These are phyloP conservation scores for Alligator sinensis DNA, from an alignment of 2,113 vertebrate species.

Conservation along the genomic window DNA sequence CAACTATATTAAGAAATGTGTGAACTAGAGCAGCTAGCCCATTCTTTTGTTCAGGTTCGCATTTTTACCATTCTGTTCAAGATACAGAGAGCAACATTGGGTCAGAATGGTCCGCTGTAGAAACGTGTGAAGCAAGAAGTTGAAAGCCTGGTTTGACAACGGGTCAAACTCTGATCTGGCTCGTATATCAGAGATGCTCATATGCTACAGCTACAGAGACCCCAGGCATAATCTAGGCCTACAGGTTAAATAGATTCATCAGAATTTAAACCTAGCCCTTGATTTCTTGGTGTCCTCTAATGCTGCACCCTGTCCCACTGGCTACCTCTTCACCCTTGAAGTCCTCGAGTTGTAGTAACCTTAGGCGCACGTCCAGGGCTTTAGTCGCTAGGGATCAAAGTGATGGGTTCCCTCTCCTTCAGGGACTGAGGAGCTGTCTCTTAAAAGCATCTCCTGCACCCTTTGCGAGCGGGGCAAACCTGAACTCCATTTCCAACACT, in stretches of 20 bases:
- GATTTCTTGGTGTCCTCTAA: not conserved
- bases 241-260: not conserved
- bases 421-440: not conserved
- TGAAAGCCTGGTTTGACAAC: not conserved
- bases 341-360: not conserved
- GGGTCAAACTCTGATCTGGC: not conserved
- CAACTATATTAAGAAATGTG: not conserved
- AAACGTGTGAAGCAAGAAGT: not conserved
- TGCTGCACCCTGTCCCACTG: not conserved
- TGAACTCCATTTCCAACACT: not conserved
- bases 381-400: not conserved
- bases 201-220: not conserved
- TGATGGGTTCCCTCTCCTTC: not conserved
- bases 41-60: not conserved
- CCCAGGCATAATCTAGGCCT: not conserved
- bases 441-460: not conserved
- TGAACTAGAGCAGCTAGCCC: not conserved
- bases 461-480: not conserved
- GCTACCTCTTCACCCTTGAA: not conserved
- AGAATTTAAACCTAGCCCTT: not conserved
- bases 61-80: not conserved
- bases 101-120: not conserved
- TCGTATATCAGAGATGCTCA: not conserved
- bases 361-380: not conserved
- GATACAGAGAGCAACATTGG: not conserved